Conservation (phyloP, 2,888 invertebrate genomes). For the Eustalomyia histrio region DNA sequence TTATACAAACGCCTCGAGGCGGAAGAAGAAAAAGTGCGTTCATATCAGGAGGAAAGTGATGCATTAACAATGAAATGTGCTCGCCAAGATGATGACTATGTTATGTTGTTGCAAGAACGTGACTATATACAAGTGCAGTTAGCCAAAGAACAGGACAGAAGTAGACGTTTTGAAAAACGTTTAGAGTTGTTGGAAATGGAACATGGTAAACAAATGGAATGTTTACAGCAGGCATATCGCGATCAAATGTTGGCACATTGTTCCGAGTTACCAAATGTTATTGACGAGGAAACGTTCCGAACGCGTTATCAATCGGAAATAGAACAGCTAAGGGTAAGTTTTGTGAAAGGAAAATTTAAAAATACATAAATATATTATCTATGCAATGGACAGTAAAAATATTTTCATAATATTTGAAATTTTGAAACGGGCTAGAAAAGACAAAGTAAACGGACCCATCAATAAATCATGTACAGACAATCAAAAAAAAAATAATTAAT, state of each 20-base stretch:
- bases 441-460: too few species aligned
- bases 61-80: conserved; percentile 74
- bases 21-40: conserved; percentile 68
- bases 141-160: conserved; percentile 84
- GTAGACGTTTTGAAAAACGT: conserved; percentile 85
- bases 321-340: conserved; percentile 86
- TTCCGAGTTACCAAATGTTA: conserved; percentile 79
- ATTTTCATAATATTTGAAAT: too few species aligned
- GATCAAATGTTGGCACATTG: conserved; percentile 78
- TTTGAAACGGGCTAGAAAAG: too few species aligned
- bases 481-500: too few species aligned
- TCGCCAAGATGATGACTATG: conserved; percentile 78
- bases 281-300: conserved; percentile 83
- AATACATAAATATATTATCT: too few species aligned
- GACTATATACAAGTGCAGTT: conserved; percentile 81
- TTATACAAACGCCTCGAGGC: conserved; percentile 71
- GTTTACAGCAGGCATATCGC: conserved; percentile 87
- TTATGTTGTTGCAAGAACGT: conserved; percentile 76
- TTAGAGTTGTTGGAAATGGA: conserved; percentile 89
- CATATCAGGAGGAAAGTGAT: conserved; percentile 70
- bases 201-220: conserved; percentile 90
- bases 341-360: background rate
- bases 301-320: conserved; percentile 91
- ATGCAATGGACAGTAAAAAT: too few species aligned
- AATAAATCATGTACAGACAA: too few species aligned